Conservation (phyloP, 2,888 invertebrate genomes). For the Epistrophe eligans region DNA sequence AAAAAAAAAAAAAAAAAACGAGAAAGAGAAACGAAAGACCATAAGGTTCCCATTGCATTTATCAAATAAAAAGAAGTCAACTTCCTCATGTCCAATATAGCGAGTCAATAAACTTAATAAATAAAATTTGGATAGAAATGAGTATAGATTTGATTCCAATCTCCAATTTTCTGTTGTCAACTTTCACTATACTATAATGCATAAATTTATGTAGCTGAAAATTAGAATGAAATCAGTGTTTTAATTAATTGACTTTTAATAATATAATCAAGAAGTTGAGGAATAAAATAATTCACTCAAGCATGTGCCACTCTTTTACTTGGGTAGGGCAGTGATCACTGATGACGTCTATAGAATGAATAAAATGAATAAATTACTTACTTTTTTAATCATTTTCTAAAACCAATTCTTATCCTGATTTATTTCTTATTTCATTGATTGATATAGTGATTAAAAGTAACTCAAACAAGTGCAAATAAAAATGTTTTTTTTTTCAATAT, state of each 20-base stretch:
- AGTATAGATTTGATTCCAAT: constrained; percentile 16
- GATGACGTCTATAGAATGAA: too few relatives aligned
- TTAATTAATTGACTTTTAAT: constrained; percentile 27
- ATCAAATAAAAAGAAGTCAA: not conserved
- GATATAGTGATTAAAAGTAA: not conserved
- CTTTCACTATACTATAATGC: constrained; percentile 62
- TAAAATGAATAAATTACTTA: constrained; percentile 9
- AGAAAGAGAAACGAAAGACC: constrained; percentile 6
- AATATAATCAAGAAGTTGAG: not conserved
- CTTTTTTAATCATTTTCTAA: not conserved
- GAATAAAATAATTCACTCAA: not conserved
- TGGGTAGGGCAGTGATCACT: constrained; percentile 1
- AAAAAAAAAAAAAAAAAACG: not conserved
- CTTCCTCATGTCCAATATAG: constrained; percentile 12
- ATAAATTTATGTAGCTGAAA: constrained; percentile 51
- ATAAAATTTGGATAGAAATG: constrained; percentile 44
- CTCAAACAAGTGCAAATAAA: not conserved
- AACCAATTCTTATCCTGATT: not conserved
- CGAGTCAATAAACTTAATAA: constrained; percentile 44
- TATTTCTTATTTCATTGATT: not conserved
- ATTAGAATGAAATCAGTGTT: not conserved
- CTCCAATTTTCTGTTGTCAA: constrained; percentile 10
- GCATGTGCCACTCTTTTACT: not conserved
- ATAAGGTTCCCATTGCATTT: constrained; percentile 17
- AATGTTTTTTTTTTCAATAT: too few relatives aligned